Conservation (phyloP, 2,888 invertebrate genomes). For the Leptopilina myrica region DNA sequence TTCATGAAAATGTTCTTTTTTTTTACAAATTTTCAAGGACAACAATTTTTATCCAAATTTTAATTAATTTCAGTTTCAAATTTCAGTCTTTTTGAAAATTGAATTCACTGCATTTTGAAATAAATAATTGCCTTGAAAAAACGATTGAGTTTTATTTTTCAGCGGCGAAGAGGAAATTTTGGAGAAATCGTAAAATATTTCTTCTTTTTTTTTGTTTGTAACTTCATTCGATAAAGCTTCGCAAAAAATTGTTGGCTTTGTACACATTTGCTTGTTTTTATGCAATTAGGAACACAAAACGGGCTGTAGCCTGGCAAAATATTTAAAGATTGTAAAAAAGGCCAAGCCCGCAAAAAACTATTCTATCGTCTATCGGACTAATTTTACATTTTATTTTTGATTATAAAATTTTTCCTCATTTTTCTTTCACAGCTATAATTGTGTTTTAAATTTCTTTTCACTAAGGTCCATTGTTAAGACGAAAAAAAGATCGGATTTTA, state of each 20-base stretch:
- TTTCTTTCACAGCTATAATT: neutral
- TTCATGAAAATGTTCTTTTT: too few species aligned
- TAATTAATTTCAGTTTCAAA: neutral
- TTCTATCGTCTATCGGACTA: slow-evolving; percentile 15
- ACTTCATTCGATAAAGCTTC: slow-evolving; percentile 8
- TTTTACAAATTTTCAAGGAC: neutral
- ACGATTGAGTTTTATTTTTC: slow-evolving; percentile 6
- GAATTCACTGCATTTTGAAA: neutral
- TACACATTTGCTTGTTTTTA: slow-evolving; percentile 6
- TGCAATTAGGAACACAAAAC: slow-evolving; percentile 20
- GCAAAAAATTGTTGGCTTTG: neutral
- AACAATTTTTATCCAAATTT: slow-evolving; percentile 4
- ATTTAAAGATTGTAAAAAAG: slow-evolving; percentile 21
- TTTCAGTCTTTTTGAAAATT: slow-evolving; percentile 9
- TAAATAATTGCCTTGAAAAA: neutral
- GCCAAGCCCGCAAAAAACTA: slow-evolving; percentile 21
- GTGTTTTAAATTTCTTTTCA: slow-evolving; percentile 18
- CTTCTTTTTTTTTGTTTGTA: neutral
- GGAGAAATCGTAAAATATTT: slow-evolving; percentile 12
- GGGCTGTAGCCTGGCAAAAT: slow-evolving; percentile 19
- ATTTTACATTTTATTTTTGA: slow-evolving; percentile 28
- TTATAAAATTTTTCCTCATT: slow-evolving; percentile 28
- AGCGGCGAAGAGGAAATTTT: neutral
- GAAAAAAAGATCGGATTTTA: neutral
- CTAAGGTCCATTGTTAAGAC: neutral